A percentile compares a stretch with the other conserved stretches of the same genome.
Conservation (phyloP, 2,888 invertebrate species). For the Trichopoda pennipes region DNA sequence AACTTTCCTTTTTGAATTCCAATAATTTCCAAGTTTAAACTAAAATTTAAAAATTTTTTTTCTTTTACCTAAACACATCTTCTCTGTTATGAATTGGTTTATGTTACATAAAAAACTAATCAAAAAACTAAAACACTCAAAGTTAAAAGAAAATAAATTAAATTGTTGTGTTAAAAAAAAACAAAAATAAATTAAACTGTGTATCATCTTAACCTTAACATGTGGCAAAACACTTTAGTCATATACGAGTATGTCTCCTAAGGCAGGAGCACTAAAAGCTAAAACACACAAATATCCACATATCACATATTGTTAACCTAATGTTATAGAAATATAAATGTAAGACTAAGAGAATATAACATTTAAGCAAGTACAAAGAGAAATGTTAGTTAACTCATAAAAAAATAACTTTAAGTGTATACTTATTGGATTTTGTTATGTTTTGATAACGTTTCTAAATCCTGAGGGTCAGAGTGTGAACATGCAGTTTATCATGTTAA, state of each 20-base stretch:
- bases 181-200: conserved; percentile 45
- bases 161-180: conserved; percentile 71
- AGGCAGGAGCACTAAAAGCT: conserved; percentile 13
- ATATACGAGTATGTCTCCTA: conserved; percentile 72
- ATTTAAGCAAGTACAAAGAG: conserved; percentile 4
- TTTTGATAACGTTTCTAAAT: conserved; percentile 64
- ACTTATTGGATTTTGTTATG: conserved; percentile 65
- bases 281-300: conserved; percentile 2
- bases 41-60: no score
- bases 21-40: no score
- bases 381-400: conserved; percentile 12
- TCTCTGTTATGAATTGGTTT: neutral
- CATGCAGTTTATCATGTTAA: conserved; percentile 66
- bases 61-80: neutral
- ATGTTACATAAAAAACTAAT: conserved; percentile 11
- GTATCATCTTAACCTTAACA: conserved; percentile 60
- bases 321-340: neutral
- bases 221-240: conserved; percentile 72
- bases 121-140: conserved; percentile 20
- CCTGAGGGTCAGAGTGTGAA: conserved; percentile 67
- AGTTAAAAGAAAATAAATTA: conserved; percentile 57
- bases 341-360: conserved; percentile 13
- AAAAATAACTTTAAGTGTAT: conserved; percentile 40
- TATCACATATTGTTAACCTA: neutral
- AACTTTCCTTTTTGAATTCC: no score